A percentile compares a stretch with the other conserved stretches of the same genome.
Conservation (phyloP, 2,113 vertebrate species). For the Panurus biarmicus region DNA sequence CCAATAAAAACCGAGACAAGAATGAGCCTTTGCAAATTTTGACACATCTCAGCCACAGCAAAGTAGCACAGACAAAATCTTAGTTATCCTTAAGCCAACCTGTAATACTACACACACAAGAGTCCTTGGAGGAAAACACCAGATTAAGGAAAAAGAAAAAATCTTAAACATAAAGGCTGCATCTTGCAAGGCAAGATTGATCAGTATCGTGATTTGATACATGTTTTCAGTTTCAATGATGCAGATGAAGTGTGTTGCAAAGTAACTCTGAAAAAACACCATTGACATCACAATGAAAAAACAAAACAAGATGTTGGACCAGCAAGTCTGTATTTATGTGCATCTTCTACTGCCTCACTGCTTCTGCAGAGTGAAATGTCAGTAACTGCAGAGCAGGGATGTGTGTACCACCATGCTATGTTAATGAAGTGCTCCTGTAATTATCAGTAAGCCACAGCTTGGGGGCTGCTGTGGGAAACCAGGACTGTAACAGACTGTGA, state of each 20-base stretch:
- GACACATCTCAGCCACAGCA: background rate
- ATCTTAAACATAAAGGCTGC: background rate
- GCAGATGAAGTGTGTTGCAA: background rate
- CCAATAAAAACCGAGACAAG: background rate
- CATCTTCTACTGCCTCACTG: background rate
- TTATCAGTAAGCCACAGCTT: background rate
- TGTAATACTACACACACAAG: background rate
- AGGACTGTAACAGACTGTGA: background rate
- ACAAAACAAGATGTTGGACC: background rate
- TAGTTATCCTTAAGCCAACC: background rate
- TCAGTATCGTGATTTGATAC: fast-evolving
- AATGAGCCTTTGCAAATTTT: background rate
- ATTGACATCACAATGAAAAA: background rate
- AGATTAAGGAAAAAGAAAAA: background rate
- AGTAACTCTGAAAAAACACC: background rate
- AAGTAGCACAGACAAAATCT: background rate
- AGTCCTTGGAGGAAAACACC: background rate
- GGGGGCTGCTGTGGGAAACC: background rate
- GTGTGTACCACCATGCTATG: background rate
- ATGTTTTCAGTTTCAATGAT: background rate
- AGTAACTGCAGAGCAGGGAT: background rate
- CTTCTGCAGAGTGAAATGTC: background rate
- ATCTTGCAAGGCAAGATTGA: background rate
- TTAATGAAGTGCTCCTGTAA: background rate
- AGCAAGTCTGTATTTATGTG: background rate